Evolutionary conservation across 2,888 invertebrate genomes (phyloP), one percentile per base, ranked within the genome.

Genomic region (Polia nebulosa): DNA sequence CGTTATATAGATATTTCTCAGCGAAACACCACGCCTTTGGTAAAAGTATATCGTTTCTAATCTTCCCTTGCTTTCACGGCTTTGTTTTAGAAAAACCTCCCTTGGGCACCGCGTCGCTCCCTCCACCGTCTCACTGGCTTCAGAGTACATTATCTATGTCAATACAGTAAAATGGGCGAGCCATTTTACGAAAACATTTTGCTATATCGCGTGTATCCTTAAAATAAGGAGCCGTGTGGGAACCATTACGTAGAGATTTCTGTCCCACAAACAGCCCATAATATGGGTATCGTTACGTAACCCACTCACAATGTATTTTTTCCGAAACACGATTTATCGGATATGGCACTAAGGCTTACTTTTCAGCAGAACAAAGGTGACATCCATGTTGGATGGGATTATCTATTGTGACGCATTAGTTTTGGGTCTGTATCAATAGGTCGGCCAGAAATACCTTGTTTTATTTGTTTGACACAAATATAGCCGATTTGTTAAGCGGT

Each of bases 141-240:
- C 66, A 77, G 72, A 88, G 90, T 90, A 92, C 91, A 94, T 94
- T 94, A 94, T 95, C 94, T 92, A 85, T 92, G 93, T 93, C 95
- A 94, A 94, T 94, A 93, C 92, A 88, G 88, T 82, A 87, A 90
- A 89, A 91, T 88, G 90, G 87, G 88, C 85, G 88, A 89, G 88
- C 89, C 93, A 90, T 92, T 94, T 93, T 91, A 90, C 88, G 92
- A 91, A 93, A 93, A 91, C 92, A 94, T 94, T 93, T 90, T 90
- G 88, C 88, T 91, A 89, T 92, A 94, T 93, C 90, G 91, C 90
- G 87, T 91, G 93, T 93, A 91, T 91, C 89, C 91, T 92, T 91
- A 90, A 90, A 90, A 90, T 91, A 92, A 93, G 88, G 88, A 88
- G 86, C 87, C 92, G 80, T 91, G 85, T 86, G 94, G 94, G 95